phyloP scores from a whole-genome alignment of 2,888 invertebrate species.

The Germaria angustata region DNA sequence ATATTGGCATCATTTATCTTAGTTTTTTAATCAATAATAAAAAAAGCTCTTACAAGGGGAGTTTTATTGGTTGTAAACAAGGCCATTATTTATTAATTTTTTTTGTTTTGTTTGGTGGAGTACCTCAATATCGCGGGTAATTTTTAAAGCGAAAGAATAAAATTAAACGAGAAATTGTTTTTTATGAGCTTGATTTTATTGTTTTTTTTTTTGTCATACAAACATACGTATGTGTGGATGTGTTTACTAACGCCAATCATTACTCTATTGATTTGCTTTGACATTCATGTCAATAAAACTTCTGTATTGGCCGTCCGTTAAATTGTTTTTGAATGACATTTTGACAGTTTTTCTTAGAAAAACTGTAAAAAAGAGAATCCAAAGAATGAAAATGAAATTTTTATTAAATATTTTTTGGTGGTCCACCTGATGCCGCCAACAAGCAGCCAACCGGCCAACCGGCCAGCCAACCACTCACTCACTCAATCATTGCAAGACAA shows the following conservation, averaged over 20 bases:
- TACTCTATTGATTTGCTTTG: conserved; percentile 60
- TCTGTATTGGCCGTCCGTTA: conserved; percentile 60
- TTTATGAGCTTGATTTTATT: conserved; percentile 4
- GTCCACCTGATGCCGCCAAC: conserved; percentile 57
- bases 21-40: not conserved
- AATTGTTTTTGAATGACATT: conserved; percentile 62
- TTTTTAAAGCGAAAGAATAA: not conserved
- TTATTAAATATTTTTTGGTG: conserved; percentile 49
- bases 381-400: conserved; percentile 25
- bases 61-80: conserved; percentile 40
- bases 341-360: conserved; percentile 54
- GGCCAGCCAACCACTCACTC: conserved; percentile 2
- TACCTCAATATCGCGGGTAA: too few relatives aligned
- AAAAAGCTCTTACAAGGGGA: conserved; percentile 6
- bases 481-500: conserved; percentile 51
- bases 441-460: not conserved
- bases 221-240: not conserved
- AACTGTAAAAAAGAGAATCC: conserved; percentile 2
- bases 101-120: not conserved
- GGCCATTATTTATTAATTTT: not conserved
- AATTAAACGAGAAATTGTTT: not conserved
- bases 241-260: conserved; percentile 44
- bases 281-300: conserved; percentile 60
- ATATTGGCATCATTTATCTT: conserved; percentile 56
- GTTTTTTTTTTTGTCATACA: not conserved